These are phyloP conservation scores for Sesamia nonagrioides DNA, from an alignment of 1,140 invertebrate genomes.

Conservation along the genomic window DNA sequence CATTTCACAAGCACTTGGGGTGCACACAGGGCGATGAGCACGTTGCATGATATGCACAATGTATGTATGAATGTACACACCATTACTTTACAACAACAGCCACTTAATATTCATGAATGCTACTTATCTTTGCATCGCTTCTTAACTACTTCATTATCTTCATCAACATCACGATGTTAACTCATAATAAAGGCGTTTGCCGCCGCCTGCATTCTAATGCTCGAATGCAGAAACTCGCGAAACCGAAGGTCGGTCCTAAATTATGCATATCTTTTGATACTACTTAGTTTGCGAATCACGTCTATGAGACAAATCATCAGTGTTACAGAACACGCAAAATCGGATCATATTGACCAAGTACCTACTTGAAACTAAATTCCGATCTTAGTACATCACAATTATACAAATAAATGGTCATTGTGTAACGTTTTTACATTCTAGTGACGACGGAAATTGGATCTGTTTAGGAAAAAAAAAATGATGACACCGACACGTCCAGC, in stretches of 20 bases:
- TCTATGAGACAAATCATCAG: constrained; percentile 8
- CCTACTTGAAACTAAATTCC: constrained; percentile 23
- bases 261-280: constrained; percentile 15
- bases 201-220: constrained; percentile 17
- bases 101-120: constrained; percentile 35
- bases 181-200: constrained; percentile 35
- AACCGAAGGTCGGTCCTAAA: constrained; percentile 14
- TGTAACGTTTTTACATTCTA: not conserved
- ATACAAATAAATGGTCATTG: constrained; percentile 5
- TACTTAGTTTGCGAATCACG: constrained; percentile 27
- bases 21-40: constrained; percentile 57
- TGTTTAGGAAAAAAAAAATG: not conserved
- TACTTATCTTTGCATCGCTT: constrained; percentile 20
- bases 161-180: constrained; percentile 36
- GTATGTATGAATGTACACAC: not conserved
- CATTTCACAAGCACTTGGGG: constrained; percentile 71
- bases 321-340: constrained; percentile 31
- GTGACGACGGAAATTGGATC: not conserved
- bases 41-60: constrained; percentile 26
- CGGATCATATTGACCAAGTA: constrained; percentile 5
- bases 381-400: not conserved
- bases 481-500: not conserved
- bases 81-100: constrained; percentile 11
- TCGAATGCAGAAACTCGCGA: not conserved
- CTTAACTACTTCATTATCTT: constrained; percentile 34